Evolutionary conservation across 2,888 invertebrate species (phyloP), one percentile per base, ranked within the genome.

Genomic region (Drosophila subsilvestris): DNA sequence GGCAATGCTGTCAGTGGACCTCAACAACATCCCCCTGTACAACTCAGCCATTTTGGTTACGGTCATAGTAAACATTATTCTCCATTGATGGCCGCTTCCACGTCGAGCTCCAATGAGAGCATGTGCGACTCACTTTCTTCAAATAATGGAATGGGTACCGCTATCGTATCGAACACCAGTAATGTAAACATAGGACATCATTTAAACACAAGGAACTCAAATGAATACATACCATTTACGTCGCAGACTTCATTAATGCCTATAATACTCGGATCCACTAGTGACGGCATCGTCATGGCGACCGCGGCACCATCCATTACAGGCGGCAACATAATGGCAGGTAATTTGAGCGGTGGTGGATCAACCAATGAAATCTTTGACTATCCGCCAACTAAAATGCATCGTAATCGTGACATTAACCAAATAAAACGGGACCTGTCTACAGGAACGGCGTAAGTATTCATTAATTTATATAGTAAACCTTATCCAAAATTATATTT

Each of bases 41-140:
- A 90, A 61, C 89, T 90, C 45, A 80, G 90, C 50, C 90, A 89
- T 66, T 80, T 90, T 69, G 83, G 82, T 51, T 92, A 91, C 68
- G 89, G 89, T 20, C 91, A 90, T 73, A 78, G 84, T 2, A 91
- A 91, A 60, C 91, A 91, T 20, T 92, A 91, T 76, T 86, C 90
- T 0, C 88, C 92, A 12, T 86, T 89, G 29, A 90, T 91, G 54
- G 91, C 92, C 29, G 90, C 90, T 22, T 94, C 93, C 70, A 96
- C 95, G 18, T 96, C 97, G 92, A 97, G 97, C 93, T 97, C 97
- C 20, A 96, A 95, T 83, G 97, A 97, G 93, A 97, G 97, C 0
- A 95, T 97, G 53, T 95, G 95, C 75, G 95, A 95, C 65, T 93
- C 93, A 83, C 94, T 95, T 22, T 93, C 93, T 81, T 95, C 95